Conservation (phyloP, 2,113 vertebrate species). For the Vireo altiloquus region DNA sequence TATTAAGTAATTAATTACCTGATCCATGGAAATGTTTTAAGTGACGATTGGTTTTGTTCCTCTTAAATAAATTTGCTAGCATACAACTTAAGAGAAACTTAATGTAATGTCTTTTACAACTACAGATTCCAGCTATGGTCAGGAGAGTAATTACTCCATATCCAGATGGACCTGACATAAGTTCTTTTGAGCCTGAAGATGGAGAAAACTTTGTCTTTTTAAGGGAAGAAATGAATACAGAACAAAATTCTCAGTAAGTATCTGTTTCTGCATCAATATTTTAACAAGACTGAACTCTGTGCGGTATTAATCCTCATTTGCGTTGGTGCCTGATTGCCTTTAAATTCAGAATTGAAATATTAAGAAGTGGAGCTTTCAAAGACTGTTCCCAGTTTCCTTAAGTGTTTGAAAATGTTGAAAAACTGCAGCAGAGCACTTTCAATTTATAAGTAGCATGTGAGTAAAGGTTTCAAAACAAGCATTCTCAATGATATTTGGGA, state of each 20-base stretch:
- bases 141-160: conserved; percentile 91
- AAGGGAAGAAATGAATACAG: conserved; percentile 71
- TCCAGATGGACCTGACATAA: conserved; percentile 88
- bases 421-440: neutral
- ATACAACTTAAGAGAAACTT: neutral
- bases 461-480: neutral
- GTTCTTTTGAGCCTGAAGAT: conserved; percentile 80
- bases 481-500: neutral
- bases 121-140: conserved; percentile 93
- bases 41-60: neutral
- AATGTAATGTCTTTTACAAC: neutral
- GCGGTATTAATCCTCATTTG: neutral
- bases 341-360: neutral
- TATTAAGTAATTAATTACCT: neutral
- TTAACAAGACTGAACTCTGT: neutral
- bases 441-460: neutral
- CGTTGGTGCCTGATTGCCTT: neutral
- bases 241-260: conserved; percentile 73
- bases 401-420: neutral
- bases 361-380: neutral
- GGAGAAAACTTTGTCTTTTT: conserved; percentile 74
- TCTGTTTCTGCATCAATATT: neutral
- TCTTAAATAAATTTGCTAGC: neutral
- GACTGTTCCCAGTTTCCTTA: neutral
- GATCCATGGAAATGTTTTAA: neutral